Evolutionary conservation across 2,113 vertebrate genomes (phyloP).

Genomic region (Oenanthe melanoleuca): DNA sequence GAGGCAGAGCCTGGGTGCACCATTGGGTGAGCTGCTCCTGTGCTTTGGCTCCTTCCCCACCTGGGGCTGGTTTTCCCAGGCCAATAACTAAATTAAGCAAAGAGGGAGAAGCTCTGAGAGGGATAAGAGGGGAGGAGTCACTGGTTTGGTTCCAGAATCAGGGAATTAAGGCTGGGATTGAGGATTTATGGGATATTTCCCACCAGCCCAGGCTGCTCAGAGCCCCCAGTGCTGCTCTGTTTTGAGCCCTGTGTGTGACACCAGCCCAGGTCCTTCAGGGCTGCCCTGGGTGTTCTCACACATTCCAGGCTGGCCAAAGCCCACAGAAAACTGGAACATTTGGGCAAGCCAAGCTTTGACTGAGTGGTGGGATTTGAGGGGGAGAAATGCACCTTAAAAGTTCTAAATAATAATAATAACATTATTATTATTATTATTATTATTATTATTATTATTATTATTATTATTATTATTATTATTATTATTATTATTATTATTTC

Average conservation of each 20-base stretch:
- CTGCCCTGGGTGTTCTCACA: not conserved
- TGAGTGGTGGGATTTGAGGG: not conserved
- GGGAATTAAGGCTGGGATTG: not conserved
- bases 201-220: not conserved
- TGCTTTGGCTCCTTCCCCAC: not conserved
- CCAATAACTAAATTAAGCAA: not conserved
- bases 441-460: too few relatives aligned
- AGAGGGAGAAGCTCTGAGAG: not conserved
- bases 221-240: not conserved
- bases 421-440: too few relatives aligned
- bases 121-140: fast-evolving
- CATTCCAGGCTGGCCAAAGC: not conserved
- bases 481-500: too few relatives aligned
- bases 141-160: not conserved
- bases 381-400: not conserved
- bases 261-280: not conserved
- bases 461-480: too few relatives aligned
- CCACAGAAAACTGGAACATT: not conserved
- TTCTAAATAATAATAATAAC: not conserved
- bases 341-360: not conserved
- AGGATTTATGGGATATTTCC: not conserved
- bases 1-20: slow-evolving; percentile 94
- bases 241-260: not conserved
- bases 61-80: not conserved
- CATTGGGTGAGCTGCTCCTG: slow-evolving; percentile 84